Base-by-base conservation (phyloP, 2,888 invertebrate species). In the Cyaniris semiargus region DNA sequence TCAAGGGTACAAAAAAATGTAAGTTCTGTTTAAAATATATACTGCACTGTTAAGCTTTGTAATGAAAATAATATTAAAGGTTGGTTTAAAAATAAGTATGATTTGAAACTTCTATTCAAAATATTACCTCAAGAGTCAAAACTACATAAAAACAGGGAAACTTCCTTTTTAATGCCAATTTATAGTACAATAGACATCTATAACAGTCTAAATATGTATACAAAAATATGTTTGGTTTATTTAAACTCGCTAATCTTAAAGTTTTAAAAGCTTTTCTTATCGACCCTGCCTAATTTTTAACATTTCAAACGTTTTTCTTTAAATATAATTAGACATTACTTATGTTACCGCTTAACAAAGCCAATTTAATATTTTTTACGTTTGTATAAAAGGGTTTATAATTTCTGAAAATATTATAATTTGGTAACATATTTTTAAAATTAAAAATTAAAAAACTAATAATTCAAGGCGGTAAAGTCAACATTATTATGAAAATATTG, bases 241-340 rank as follows among this genome's bases (percentile, higher is more conserved):
- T 1, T 66, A 66, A 66, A 66, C 3, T 27, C 5, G 66, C 27
- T 66, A 66, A 66, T 10, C 23, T 66, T 58, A 21, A 15, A 18
- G 18, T 66, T 27, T 66, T 5, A 66, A 27, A 66, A 66, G 27
- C 66, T 66, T 66, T 66, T 66, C 66, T 66, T 31, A 66, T 27
- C 66, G 13, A 66, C 66, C 66, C 66, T 66, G 66, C 27, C 66
- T 66, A 66, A 23, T 60, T 10, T 15, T 66, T 18, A 27, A 60
- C 21, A 21, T 58, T 66, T 66, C 0, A 15, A 66, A 66, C 27
- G 8, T 27, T 66, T 23, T 66, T 60, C 10, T 21, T 27, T 5
- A 66, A 66, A 38, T 10, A 7, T 60, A 4, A 8, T 56, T 60
- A 60, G 21, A 10, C 23, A 60, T 4, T 23, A 23, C 23, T 23